These are phyloP conservation scores for Parazoanthus swiftii DNA, from an alignment of 92 coral and sea anemone species.

Conservation along the genomic window DNA sequence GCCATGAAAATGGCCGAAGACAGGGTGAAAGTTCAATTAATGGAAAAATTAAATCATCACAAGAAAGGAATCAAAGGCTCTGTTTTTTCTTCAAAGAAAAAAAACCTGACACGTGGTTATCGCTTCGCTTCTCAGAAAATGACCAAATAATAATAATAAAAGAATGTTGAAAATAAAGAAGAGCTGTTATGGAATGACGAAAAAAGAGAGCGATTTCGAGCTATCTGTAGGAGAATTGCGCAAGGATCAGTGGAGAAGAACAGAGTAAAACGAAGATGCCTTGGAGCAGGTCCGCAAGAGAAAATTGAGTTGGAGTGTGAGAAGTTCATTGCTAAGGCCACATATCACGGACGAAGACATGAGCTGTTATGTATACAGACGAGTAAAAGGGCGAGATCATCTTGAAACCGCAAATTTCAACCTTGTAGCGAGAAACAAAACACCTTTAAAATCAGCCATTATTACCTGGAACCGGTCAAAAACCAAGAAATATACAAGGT, in stretches of 20 bases:
- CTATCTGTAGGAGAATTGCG: conserved; percentile 6
- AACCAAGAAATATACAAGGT: conserved; percentile 39
- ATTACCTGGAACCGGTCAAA: conserved; percentile 54
- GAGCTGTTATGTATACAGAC: conserved; percentile 46
- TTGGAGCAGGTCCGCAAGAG: conserved; percentile 28
- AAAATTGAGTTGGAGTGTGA: conserved; percentile 35
- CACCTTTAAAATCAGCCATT: conserved; percentile 43
- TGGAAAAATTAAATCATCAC: neutral
- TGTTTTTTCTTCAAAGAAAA: neutral
- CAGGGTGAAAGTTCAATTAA: neutral
- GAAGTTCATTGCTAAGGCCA: conserved; percentile 40
- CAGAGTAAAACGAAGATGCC: conserved; percentile 40
- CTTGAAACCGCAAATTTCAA: conserved; percentile 40
- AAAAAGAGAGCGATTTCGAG: conserved; percentile 2
- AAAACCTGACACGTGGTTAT: neutral
- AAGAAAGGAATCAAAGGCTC: neutral
- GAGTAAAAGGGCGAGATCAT: conserved; percentile 42
- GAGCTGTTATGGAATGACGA: conserved; percentile 2
- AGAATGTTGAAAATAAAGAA: neutral
- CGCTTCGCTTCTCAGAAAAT: conserved; percentile 20
- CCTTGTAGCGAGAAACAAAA: conserved; percentile 38
- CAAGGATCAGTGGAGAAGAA: conserved; percentile 19
- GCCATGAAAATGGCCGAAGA: neutral
- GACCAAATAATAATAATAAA: conserved; percentile 15
- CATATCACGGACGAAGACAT: conserved; percentile 39